A percentile compares a stretch with the other conserved stretches of the same genome.
phyloP scores from a whole-genome alignment of 2,113 vertebrate genomes.

The Sphaerodactylus townsendi region DNA sequence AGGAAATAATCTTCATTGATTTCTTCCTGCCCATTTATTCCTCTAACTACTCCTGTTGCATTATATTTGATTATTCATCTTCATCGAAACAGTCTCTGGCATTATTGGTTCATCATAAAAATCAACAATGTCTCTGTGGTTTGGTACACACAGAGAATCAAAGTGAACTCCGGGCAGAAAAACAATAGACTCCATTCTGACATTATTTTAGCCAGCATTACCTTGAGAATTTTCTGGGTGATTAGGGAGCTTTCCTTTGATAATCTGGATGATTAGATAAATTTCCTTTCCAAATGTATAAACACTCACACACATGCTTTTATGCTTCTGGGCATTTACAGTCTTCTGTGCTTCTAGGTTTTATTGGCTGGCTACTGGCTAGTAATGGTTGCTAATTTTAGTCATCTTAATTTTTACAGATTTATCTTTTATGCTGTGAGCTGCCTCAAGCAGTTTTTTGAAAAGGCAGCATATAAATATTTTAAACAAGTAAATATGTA shows the following conservation, averaged over 20 bases:
- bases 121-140: not conserved
- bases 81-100: not conserved
- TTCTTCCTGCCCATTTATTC: not conserved
- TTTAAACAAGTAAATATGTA: too few relatives aligned
- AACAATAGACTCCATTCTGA: not conserved
- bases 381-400: too few relatives aligned
- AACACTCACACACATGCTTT: too few relatives aligned
- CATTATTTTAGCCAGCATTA: not conserved
- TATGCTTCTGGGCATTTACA: too few relatives aligned
- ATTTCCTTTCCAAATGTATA: too few relatives aligned
- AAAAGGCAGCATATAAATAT: too few relatives aligned
- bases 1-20: conserved; percentile 17
- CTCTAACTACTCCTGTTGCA: not conserved
- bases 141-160: not conserved
- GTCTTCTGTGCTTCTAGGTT: too few relatives aligned
- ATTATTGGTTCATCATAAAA: not conserved
- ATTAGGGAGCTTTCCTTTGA: not conserved
- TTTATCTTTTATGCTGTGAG: too few relatives aligned
- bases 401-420: too few relatives aligned
- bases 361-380: too few relatives aligned
- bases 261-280: too few relatives aligned
- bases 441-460: too few relatives aligned
- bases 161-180: not conserved
- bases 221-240: not conserved
- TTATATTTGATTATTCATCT: not conserved